Evolutionary conservation across 2,888 invertebrate genomes (phyloP).

Genomic region (Syritta pipiens): DNA sequence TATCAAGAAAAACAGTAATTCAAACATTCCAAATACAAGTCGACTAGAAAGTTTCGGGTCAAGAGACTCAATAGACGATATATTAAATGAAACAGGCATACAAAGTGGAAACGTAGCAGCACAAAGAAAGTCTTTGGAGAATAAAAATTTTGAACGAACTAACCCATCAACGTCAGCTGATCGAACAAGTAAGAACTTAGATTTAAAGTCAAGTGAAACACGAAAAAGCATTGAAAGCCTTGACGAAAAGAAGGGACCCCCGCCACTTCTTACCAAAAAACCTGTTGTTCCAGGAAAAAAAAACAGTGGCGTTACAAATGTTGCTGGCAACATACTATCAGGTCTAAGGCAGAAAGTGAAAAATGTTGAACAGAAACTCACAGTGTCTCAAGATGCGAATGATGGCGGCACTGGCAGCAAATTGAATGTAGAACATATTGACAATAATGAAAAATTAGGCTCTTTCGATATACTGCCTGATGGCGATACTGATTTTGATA

Average conservation of each 20-base stretch:
- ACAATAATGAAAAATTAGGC: slow-evolving; percentile 72
- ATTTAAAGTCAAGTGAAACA: slow-evolving; percentile 73
- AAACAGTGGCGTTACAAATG: slow-evolving; percentile 83
- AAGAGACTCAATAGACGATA: slow-evolving; percentile 78
- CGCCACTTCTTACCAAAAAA: slow-evolving; percentile 82
- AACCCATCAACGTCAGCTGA: slow-evolving; percentile 34
- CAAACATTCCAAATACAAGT: slow-evolving; percentile 70
- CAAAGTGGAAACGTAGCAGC: slow-evolving; percentile 80
- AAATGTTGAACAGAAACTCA: slow-evolving; percentile 81
- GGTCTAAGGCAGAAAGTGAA: slow-evolving; percentile 83
- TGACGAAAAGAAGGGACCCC: slow-evolving; percentile 79
- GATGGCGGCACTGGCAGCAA: slow-evolving; percentile 81
- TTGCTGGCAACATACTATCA: slow-evolving; percentile 82
- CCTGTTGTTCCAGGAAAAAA: slow-evolving; percentile 85
- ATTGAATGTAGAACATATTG: slow-evolving; percentile 70
- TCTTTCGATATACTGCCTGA: slow-evolving; percentile 72
- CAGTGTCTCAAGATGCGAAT: slow-evolving; percentile 76
- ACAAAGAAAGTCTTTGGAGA: slow-evolving; percentile 81
- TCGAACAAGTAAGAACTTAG: slow-evolving; percentile 54
- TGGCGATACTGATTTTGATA: slow-evolving; percentile 82
- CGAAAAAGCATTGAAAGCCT: slow-evolving; percentile 78
- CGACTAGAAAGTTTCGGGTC: slow-evolving; percentile 79
- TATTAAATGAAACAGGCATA: slow-evolving; percentile 77
- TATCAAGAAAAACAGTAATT: slow-evolving; percentile 26
- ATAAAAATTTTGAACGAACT: slow-evolving; percentile 76